Evolutionary conservation across 2,113 vertebrate species (phyloP).

Genomic region (Serilophus lunatus): DNA sequence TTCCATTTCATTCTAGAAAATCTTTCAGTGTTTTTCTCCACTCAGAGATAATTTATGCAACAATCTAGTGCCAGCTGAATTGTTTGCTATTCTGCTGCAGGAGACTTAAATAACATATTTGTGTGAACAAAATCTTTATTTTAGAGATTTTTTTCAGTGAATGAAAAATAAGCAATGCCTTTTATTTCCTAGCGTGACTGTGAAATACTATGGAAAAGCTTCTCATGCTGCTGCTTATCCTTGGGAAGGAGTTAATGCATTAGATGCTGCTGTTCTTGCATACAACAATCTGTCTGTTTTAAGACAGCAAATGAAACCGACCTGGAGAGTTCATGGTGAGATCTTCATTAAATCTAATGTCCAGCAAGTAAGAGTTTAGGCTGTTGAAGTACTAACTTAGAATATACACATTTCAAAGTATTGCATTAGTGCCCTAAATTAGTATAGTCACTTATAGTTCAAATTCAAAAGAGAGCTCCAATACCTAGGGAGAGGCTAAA

Average conservation of each 20-base stretch:
- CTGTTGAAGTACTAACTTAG: conserved; percentile 28
- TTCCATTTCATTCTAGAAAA: not conserved
- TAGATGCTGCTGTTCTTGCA: conserved; percentile 90
- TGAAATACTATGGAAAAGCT: conserved; percentile 88
- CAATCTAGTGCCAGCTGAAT: not conserved
- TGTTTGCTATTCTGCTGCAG: not conserved
- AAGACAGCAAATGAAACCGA: conserved; percentile 88
- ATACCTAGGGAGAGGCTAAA: not conserved
- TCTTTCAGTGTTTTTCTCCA: not conserved
- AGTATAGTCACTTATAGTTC: not conserved
- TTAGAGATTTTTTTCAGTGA: not conserved
- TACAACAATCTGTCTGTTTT: conserved; percentile 88
- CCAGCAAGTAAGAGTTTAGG: conserved; percentile 27
- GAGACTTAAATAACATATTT: not conserved
- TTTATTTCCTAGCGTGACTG: conserved; percentile 80
- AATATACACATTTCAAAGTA: not conserved
- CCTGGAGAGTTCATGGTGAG: conserved; percentile 88
- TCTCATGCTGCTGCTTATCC: conserved; percentile 87
- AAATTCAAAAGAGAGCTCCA: fast-evolving
- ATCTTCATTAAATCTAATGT: conserved; percentile 52
- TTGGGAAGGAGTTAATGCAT: conserved; percentile 89
- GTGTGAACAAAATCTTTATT: conserved; percentile 6
- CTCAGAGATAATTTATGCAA: not conserved
- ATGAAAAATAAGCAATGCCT: conserved; percentile 55
- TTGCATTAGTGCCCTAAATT: not conserved